These are phyloP conservation scores for Lontra canadensis DNA, from an alignment of 2,113 vertebrate genomes.

Conservation along the genomic window DNA sequence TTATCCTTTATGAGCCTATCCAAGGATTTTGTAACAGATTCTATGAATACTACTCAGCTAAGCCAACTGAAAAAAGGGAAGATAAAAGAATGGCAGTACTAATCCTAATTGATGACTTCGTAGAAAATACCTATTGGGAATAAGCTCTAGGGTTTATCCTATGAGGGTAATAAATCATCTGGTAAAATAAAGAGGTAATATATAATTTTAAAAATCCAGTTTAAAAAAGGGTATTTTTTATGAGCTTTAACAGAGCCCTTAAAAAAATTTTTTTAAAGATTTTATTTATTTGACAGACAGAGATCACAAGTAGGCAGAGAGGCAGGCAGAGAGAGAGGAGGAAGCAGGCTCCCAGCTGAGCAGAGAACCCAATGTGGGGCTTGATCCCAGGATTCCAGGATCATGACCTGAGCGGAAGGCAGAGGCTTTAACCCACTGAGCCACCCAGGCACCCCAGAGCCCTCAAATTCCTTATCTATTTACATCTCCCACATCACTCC, in stretches of 20 bases:
- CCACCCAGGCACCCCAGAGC: neutral
- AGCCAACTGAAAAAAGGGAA: conserved; percentile 10
- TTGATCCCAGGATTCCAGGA: too few relatives aligned
- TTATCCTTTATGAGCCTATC: conserved; percentile 1
- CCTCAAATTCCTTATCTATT: conserved; percentile 6
- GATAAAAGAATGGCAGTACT: neutral
- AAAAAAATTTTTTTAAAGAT: neutral
- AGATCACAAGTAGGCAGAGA: too few relatives aligned
- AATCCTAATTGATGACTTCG: neutral
- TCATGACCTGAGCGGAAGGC: too few relatives aligned
- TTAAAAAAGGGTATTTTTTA: conserved; percentile 44
- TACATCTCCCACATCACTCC: conserved; percentile 6
- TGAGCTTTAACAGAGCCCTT: neutral
- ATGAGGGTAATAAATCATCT: neutral
- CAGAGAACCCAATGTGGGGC: too few relatives aligned
- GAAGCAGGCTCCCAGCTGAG: too few relatives aligned
- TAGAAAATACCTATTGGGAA: neutral
- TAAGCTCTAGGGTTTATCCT: conserved; percentile 14
- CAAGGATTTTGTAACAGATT: conserved; percentile 16
- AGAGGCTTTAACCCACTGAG: too few relatives aligned
- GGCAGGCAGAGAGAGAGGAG: too few relatives aligned
- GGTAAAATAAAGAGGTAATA: conserved; percentile 14
- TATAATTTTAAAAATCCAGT: neutral
- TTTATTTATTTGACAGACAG: too few relatives aligned
- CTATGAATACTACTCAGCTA: neutral